Conservation (phyloP, 2,797 vertebrate species). For the Ibycter americanus region DNA sequence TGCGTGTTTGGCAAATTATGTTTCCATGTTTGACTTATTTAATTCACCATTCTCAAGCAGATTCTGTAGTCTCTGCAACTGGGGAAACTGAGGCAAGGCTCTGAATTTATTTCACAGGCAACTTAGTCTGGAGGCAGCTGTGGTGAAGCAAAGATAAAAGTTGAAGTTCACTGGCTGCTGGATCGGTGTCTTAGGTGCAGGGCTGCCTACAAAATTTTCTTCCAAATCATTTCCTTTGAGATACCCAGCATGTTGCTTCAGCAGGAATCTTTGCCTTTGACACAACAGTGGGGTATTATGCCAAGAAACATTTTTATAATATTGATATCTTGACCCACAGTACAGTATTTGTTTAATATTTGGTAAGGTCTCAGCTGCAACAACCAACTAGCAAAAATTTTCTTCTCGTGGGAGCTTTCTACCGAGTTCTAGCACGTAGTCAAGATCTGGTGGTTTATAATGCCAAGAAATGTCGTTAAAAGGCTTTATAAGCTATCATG, state of each 20-base stretch:
- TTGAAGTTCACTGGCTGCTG: background rate
- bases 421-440: accelerated
- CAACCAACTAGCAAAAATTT: background rate
- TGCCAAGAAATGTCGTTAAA: background rate
- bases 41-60: background rate
- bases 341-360: background rate
- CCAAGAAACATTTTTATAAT: background rate
- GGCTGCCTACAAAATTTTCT: background rate
- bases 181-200: background rate
- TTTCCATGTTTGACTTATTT: background rate
- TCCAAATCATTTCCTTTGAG: background rate
- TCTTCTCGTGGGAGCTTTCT: background rate
- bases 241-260: background rate
- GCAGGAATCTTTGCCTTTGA: background rate
- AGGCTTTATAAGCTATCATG: background rate
- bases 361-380: background rate
- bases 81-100: background rate
- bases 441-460: background rate
- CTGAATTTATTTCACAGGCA: background rate
- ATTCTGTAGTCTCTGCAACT: background rate
- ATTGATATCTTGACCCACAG: background rate
- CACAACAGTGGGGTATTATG: background rate
- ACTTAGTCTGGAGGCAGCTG: background rate
- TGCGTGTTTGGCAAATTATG: accelerated
- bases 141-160: background rate